Percentiles rank a stretch among this genome's conserved stretches.
phyloP scores from a whole-genome alignment of 2,113 vertebrate genomes.

The Megaleporinus macrocephalus region DNA sequence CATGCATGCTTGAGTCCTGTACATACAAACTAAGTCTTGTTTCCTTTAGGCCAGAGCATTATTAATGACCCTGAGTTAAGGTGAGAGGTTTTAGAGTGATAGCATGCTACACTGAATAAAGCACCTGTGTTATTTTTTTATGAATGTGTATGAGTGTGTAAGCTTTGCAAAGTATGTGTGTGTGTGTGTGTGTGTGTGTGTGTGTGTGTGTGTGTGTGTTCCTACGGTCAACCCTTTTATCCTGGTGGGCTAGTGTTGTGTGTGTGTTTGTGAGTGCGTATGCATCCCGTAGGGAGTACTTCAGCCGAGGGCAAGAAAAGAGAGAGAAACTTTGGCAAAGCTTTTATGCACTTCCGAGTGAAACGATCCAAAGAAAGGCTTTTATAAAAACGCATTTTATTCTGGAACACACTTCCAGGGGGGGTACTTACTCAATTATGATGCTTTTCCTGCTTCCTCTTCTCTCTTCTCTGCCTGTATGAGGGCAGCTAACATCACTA shows the following conservation, averaged over 20 bases:
- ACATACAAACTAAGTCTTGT: slow-evolving; percentile 58
- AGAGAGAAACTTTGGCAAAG: slow-evolving; percentile 70
- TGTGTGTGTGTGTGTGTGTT: slow-evolving; percentile 37
- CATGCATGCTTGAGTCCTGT: slow-evolving; percentile 58
- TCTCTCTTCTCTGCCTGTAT: slow-evolving; percentile 66
- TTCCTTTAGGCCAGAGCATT: slow-evolving; percentile 66
- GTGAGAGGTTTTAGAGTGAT: slow-evolving; percentile 47
- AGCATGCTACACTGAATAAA: slow-evolving; percentile 56
- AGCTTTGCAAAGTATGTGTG: slow-evolving; percentile 30
- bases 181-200: slow-evolving; percentile 33
- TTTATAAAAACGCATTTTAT: slow-evolving; percentile 65
- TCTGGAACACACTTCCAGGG: slow-evolving; percentile 69
- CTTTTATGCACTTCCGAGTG: slow-evolving; percentile 81
- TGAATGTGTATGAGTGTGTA: slow-evolving; percentile 46
- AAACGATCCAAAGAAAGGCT: slow-evolving; percentile 74
- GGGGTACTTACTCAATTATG: slow-evolving; percentile 76
- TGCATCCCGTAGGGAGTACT: slow-evolving; percentile 70
- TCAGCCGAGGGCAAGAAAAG: slow-evolving; percentile 70
- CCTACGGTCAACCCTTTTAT: slow-evolving; percentile 74
- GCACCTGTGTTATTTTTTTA: slow-evolving; percentile 66
- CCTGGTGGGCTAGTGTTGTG: slow-evolving; percentile 53
- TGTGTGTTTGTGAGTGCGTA: slow-evolving; percentile 70
- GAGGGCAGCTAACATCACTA: slow-evolving; percentile 37
- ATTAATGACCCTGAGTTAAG: slow-evolving; percentile 69
- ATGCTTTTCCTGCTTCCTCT: slow-evolving; percentile 49